Percentiles rank a stretch among this genome's conserved stretches.
phyloP scores from a whole-genome alignment of 2,888 invertebrate species.

The Strigamia transsilvanica region DNA sequence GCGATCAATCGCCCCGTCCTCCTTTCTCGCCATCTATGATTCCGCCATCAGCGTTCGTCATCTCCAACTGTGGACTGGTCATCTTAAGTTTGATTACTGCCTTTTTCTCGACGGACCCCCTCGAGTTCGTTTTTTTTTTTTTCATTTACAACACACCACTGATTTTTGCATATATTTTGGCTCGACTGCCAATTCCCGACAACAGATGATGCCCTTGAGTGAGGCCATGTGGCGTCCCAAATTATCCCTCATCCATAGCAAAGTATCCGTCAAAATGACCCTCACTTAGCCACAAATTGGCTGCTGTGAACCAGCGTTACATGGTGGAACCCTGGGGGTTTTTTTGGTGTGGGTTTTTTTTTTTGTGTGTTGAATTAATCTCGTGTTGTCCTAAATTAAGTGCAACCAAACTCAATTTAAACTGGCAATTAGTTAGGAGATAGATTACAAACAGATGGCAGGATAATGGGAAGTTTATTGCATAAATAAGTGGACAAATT shows the following conservation, averaged over 20 bases:
- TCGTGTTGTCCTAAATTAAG: too few relatives aligned
- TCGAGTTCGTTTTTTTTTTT: not conserved
- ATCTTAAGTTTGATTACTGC: slow-evolving; percentile 13
- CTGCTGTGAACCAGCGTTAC: not conserved
- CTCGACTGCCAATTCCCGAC: not conserved
- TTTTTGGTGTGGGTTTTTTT: too few relatives aligned
- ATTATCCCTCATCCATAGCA: slow-evolving; percentile 20
- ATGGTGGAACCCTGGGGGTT: not conserved
- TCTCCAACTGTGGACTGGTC: slow-evolving; percentile 20
- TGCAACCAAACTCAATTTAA: too few relatives aligned
- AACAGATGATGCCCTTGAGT: not conserved
- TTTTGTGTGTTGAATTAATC: not conserved
- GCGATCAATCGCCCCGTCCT: not conserved
- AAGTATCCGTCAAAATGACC: slow-evolving; percentile 20
- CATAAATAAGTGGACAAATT: too few relatives aligned
- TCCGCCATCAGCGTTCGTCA: slow-evolving; percentile 14
- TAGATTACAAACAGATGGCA: too few relatives aligned
- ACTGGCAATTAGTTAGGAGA: too few relatives aligned
- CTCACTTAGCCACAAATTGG: slow-evolving; percentile 14
- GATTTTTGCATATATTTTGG: slow-evolving; percentile 1
- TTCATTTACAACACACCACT: not conserved
- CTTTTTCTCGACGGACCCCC: slow-evolving; percentile 2
- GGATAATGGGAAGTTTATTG: too few relatives aligned
- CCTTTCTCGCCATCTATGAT: not conserved
- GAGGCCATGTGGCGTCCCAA: not conserved